phyloP scores from a whole-genome alignment of 2,113 vertebrate species.

The Gymnarchus niloticus region DNA sequence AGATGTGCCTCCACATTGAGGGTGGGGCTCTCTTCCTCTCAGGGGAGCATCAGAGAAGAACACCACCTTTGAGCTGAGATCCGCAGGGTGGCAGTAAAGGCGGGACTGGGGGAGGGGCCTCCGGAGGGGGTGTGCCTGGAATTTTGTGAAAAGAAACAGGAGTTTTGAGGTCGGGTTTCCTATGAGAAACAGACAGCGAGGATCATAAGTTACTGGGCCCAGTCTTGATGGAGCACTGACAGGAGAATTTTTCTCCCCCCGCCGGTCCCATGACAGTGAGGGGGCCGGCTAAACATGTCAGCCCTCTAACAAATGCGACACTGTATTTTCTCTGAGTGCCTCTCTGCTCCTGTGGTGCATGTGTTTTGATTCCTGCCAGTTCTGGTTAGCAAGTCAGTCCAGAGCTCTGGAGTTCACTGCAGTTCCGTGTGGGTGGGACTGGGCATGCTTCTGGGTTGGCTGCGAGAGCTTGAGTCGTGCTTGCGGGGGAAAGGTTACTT shows the following conservation, averaged over 20 bases:
- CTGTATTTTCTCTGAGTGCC: conserved; percentile 14
- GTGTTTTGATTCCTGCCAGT: not conserved
- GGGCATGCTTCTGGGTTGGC: not conserved
- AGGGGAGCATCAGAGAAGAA: not conserved
- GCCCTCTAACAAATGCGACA: conserved; percentile 24
- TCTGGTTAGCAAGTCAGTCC: not conserved
- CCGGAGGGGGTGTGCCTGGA: not conserved
- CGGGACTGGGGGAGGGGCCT: not conserved
- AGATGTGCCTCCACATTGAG: not conserved
- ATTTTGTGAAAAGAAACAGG: not conserved
- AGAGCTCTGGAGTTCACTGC: not conserved
- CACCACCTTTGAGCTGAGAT: not conserved
- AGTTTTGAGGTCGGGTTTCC: conserved; percentile 1
- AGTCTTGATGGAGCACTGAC: conserved; percentile 13
- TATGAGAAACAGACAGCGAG: conserved; percentile 18
- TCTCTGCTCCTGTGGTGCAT: not conserved
- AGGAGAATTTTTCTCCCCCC: not conserved
- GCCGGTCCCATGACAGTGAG: not conserved
- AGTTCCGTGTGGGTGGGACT: not conserved
- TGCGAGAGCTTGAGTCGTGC: not conserved
- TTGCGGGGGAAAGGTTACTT: not conserved
- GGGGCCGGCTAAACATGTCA: not conserved
- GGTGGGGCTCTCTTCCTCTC: not conserved
- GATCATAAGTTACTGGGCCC: not conserved
- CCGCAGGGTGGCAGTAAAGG: not conserved